These are phyloP conservation scores for Dasyurus viverrinus DNA, from an alignment of 2,113 vertebrate genomes.

Conservation along the genomic window DNA sequence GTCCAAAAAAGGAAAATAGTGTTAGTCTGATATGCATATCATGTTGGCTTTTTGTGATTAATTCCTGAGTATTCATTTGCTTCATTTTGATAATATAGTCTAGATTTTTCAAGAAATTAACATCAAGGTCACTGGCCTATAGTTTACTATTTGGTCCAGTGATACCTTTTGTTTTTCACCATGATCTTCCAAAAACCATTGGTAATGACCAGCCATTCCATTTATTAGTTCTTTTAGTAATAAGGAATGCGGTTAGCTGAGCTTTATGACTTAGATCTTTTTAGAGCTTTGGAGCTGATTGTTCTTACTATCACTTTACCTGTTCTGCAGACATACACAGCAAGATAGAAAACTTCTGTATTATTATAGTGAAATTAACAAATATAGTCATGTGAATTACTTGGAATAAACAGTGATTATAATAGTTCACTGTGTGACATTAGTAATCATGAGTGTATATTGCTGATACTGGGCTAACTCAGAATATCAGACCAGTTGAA, in stretches of 20 bases:
- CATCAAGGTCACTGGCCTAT: neutral
- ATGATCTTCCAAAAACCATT: neutral
- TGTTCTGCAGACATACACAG: neutral
- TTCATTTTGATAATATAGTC: neutral
- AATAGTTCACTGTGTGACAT: neutral
- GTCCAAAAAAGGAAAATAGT: neutral
- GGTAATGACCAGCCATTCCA: neutral
- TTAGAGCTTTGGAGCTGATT: neutral
- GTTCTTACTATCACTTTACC: neutral
- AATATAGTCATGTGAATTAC: neutral
- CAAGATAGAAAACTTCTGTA: neutral
- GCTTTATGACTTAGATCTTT: neutral
- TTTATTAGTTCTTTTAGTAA: neutral
- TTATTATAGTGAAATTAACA: neutral
- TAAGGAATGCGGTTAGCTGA: neutral
- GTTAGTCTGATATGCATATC: neutral
- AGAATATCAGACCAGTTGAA: conserved; percentile 10
- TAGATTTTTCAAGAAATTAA: neutral
- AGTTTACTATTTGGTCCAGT: neutral
- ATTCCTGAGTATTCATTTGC: neutral
- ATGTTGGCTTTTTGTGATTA: neutral
- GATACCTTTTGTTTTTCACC: neutral
- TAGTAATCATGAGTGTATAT: neutral
- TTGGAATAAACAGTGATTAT: neutral
- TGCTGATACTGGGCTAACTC: neutral